Conservation (phyloP, 2,797 vertebrate genomes). For the Platalea minor region DNA sequence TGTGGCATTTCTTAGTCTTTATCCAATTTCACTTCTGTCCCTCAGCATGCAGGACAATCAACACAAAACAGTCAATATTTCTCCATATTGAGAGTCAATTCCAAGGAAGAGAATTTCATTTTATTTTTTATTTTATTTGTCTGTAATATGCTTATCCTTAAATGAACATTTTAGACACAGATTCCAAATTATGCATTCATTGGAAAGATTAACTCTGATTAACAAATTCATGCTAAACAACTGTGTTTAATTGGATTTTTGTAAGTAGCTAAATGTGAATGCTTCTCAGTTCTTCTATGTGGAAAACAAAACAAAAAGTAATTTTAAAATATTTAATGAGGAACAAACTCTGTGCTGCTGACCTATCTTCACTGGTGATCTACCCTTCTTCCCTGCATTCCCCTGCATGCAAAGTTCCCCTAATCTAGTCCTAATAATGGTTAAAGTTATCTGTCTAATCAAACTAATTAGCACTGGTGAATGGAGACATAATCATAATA, state of each 20-base stretch:
- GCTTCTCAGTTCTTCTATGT: conserved; percentile 57
- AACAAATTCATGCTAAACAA: conserved; percentile 80
- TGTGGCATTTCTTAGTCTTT: conserved; percentile 11
- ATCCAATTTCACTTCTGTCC: conserved; percentile 30
- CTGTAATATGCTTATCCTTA: conserved; percentile 64
- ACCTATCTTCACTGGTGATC: conserved; percentile 35
- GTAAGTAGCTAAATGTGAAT: conserved; percentile 75
- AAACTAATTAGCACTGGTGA: conserved; percentile 82
- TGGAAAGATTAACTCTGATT: conserved; percentile 81
- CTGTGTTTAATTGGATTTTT: conserved; percentile 82
- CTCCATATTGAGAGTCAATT: conserved; percentile 38
- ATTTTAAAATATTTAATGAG: conserved; percentile 49
- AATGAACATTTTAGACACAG: conserved; percentile 73
- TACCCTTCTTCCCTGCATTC: not conserved
- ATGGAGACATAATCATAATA: conserved; percentile 80
- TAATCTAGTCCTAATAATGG: conserved; percentile 69
- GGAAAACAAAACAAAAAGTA: conserved; percentile 42
- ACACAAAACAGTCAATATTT: conserved; percentile 34
- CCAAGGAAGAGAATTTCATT: conserved; percentile 23
- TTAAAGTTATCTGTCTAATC: conserved; percentile 80
- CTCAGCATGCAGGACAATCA: conserved; percentile 36
- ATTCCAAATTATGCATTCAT: conserved; percentile 79
- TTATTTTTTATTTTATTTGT: conserved; percentile 47
- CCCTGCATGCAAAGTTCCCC: conserved; percentile 46
- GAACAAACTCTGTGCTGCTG: conserved; percentile 32